A percentile compares a stretch with the other conserved stretches of the same genome.
Conservation (phyloP, 2,888 invertebrate genomes). For the Periphyllus acericola region DNA sequence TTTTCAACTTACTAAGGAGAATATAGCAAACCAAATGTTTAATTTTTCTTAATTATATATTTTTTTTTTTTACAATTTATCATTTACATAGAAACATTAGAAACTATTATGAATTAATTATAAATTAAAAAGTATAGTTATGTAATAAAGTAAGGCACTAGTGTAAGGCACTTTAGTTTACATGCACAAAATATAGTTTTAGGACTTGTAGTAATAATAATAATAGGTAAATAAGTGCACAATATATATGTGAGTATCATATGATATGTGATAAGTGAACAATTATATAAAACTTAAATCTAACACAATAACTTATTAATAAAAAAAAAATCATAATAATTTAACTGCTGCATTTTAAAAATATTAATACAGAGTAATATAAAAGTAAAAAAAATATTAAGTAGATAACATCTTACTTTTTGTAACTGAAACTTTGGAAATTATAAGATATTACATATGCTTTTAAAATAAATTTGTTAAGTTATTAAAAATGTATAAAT, state of each 20-base stretch:
- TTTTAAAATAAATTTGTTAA: neutral
- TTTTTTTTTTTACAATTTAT: slow-evolving; percentile 15
- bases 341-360: neutral
- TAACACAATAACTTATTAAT: slow-evolving; percentile 22
- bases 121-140: slow-evolving; percentile 15
- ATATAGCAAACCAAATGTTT: neutral
- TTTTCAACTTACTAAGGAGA: neutral
- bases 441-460: neutral
- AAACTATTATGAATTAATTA: neutral
- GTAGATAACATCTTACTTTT: neutral
- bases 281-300: slow-evolving; percentile 46
- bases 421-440: neutral
- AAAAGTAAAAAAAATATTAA: slow-evolving; percentile 18
- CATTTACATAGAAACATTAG: neutral
- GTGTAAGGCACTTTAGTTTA: slow-evolving; percentile 41
- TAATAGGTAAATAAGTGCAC: slow-evolving; percentile 37
- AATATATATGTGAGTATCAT: neutral
- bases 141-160: slow-evolving; percentile 48
- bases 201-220: slow-evolving; percentile 1
- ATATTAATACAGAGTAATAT: neutral
- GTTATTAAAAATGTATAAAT: neutral
- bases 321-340: slow-evolving; percentile 6
- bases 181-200: neutral
- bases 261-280: slow-evolving; percentile 40
- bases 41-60: neutral